Percentiles rank a stretch among this genome's conserved stretches.
Evolutionary conservation across 2,888 invertebrate genomes (phyloP).

Genomic region (Pachycephus smyrnensis): DNA sequence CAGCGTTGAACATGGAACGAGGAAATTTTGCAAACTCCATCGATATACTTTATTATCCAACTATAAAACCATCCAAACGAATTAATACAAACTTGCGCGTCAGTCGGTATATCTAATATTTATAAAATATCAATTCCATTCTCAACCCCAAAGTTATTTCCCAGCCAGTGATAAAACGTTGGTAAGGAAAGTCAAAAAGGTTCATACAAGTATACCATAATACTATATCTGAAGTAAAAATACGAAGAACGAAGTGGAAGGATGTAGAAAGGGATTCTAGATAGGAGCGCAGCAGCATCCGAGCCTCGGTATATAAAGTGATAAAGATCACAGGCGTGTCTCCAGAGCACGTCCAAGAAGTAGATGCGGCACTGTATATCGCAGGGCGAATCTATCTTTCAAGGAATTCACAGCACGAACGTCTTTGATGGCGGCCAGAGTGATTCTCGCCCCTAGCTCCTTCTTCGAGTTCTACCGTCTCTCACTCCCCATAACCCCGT

Average conservation of each 20-base stretch:
- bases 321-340: conserved; percentile 47
- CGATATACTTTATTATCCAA: background rate
- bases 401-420: conserved; percentile 60
- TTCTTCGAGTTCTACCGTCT: conserved; percentile 13
- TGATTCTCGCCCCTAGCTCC: conserved; percentile 50
- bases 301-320: conserved; percentile 36
- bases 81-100: background rate
- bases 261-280: conserved; percentile 17
- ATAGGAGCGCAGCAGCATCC: background rate
- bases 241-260: conserved; percentile 8
- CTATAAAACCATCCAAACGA: background rate
- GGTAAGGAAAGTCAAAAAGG: background rate
- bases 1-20: background rate
- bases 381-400: conserved; percentile 52
- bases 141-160: background rate
- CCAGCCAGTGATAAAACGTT: background rate
- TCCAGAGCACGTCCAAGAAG: conserved; percentile 28
- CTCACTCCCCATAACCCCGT: conserved; percentile 37
- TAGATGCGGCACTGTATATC: conserved; percentile 40
- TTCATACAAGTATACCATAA: background rate
- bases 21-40: background rate
- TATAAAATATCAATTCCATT: background rate
- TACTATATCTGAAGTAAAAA: background rate
- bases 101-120: background rate
- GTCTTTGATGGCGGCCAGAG: conserved; percentile 60